A percentile compares a stretch with the other conserved stretches of the same genome.
Evolutionary conservation across 2,888 invertebrate species (phyloP).

Genomic region (Dicyrtomina minuta): DNA sequence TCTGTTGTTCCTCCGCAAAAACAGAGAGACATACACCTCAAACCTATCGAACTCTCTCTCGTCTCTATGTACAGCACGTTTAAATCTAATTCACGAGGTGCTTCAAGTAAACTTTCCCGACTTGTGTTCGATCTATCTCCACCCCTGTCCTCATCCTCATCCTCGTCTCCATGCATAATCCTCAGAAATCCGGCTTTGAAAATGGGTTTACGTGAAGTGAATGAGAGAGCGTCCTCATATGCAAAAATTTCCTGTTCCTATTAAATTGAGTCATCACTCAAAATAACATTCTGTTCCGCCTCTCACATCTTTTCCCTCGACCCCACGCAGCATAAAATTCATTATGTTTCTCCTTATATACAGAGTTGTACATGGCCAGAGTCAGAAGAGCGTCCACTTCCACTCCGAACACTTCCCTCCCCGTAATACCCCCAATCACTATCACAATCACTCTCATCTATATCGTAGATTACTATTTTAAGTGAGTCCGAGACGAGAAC

Average conservation of each 20-base stretch:
- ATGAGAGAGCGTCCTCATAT: slow-evolving; percentile 26
- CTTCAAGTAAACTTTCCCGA: slow-evolving; percentile 18
- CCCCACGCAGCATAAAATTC: too few species aligned
- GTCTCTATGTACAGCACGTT: slow-evolving; percentile 18
- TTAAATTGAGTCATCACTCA: slow-evolving; percentile 33
- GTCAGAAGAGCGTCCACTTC: too few species aligned
- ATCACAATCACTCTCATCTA: too few species aligned
- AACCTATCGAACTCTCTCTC: not conserved
- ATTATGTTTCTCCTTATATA: too few species aligned
- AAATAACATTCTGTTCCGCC: slow-evolving; percentile 17
- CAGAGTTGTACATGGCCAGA: too few species aligned
- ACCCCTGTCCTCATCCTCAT: slow-evolving; percentile 22
- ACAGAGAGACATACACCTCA: slow-evolving; percentile 8
- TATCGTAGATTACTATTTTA: too few species aligned
- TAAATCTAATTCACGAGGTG: slow-evolving; percentile 13
- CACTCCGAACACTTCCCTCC: too few species aligned
- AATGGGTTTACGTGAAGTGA: slow-evolving; percentile 45
- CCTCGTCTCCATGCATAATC: slow-evolving; percentile 45
- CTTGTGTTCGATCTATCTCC: slow-evolving; percentile 12
- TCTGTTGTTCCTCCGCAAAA: slow-evolving; percentile 5
- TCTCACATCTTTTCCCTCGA: too few species aligned
- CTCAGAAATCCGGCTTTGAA: slow-evolving; percentile 41
- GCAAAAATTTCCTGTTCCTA: slow-evolving; percentile 25
- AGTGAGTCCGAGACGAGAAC: too few species aligned
- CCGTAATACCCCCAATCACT: too few species aligned